Evolutionary conservation across 2,888 invertebrate genomes (phyloP).

Genomic region (Drosophila conformis): DNA sequence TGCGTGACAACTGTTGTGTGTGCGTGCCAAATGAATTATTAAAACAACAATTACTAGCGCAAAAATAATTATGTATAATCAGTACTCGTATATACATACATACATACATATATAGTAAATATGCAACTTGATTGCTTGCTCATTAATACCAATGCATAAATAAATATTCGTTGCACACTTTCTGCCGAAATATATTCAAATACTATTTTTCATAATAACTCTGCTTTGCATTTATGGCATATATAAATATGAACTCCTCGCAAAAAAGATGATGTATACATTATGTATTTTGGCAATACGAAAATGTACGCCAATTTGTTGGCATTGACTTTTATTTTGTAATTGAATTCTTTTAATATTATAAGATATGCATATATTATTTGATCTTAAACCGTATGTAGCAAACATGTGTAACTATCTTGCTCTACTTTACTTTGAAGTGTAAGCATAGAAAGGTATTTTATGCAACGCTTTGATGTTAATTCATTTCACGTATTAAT

Average conservation of each 20-base stretch:
- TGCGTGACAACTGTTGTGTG: slow-evolving; percentile 26
- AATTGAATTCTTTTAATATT: neutral
- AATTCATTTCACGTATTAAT: slow-evolving; percentile 30
- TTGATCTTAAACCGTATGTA: neutral
- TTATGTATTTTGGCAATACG: neutral
- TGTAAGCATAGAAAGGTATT: slow-evolving; percentile 24
- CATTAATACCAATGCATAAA: slow-evolving; percentile 31
- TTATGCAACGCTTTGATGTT: slow-evolving; percentile 26
- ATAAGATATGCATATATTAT: neutral
- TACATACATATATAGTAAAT: slow-evolving; percentile 3
- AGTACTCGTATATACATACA: neutral
- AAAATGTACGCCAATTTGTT: neutral
- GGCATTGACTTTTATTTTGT: neutral
- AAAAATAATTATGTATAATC: slow-evolving; percentile 58
- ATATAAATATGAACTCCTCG: neutral
- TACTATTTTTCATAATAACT: slow-evolving; percentile 14
- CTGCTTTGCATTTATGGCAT: neutral
- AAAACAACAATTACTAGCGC: slow-evolving; percentile 66
- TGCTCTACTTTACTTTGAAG: slow-evolving; percentile 16
- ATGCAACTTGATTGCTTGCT: slow-evolving; percentile 28
- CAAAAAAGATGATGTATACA: neutral
- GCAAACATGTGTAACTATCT: neutral
- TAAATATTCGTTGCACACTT: slow-evolving; percentile 40
- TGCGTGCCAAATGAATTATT: slow-evolving; percentile 57
- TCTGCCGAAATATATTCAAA: slow-evolving; percentile 18